phyloP scores from a whole-genome alignment of 2,113 vertebrate species.

The Malaclemys terrapin region DNA sequence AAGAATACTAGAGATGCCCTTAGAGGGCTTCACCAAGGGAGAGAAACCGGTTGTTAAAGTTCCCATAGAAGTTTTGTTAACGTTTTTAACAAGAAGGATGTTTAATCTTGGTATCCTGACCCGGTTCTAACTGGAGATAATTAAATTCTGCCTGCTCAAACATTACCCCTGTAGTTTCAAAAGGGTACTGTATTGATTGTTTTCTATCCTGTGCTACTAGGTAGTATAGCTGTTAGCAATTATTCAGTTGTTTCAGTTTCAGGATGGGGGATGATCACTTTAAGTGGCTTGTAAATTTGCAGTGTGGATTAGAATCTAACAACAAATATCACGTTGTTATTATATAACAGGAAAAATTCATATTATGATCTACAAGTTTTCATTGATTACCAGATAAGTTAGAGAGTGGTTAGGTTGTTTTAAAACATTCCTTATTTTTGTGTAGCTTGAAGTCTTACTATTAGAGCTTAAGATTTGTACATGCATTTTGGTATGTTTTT shows the following conservation, averaged over 20 bases:
- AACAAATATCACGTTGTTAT: not conserved
- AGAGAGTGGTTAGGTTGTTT: not conserved
- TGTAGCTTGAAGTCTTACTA: not conserved
- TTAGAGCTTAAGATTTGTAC: not conserved
- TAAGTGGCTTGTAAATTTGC: not conserved
- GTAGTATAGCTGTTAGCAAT: rapidly evolving
- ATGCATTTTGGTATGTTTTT: not conserved
- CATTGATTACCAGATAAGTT: not conserved
- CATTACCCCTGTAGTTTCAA: not conserved
- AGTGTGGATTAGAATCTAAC: not conserved
- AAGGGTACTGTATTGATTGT: rapidly evolving
- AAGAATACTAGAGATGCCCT: rapidly evolving
- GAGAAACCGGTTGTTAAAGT: not conserved
- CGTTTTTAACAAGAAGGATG: not conserved
- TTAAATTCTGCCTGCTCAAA: not conserved
- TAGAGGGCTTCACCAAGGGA: not conserved
- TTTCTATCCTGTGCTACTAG: rapidly evolving
- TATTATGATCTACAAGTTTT: not conserved
- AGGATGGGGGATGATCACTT: rapidly evolving
- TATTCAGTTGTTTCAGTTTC: rapidly evolving
- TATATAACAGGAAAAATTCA: not conserved
- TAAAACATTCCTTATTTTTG: not conserved
- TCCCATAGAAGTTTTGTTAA: not conserved
- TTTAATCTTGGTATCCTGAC: not conserved
- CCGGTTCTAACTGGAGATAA: not conserved